Evolutionary conservation across 2,113 vertebrate genomes (phyloP), one percentile per base, ranked within the genome.

Genomic region (Pseudolaguvia tuberculata): DNA sequence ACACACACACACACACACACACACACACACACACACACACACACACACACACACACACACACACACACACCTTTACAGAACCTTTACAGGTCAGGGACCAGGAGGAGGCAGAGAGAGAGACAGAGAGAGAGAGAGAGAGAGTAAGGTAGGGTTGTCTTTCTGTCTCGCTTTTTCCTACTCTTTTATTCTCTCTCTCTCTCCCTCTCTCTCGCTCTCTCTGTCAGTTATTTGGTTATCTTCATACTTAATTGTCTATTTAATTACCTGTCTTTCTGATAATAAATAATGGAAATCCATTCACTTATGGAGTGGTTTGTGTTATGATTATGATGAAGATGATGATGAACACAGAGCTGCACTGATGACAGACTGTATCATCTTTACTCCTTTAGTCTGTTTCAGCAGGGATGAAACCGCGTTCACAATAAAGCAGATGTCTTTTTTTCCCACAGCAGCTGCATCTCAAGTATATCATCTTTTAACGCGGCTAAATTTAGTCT

Each of bases 381-480:
- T 63, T 50, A 15, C 72, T 74, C 35, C 51, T 65, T 35, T 21
- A 62, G 31, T 45, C 72, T 63, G 50, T 45, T 35, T 45, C 20
- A 66, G 61, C 61, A 27, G 61, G 39, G 35, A 66, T 75, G 39
- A 56, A 66, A 35, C 11, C 47, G 51, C 66, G 51, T 12, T 55
- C 17, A 59, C 7, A 50, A 27, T 27, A 45, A n/a, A 59, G 45
- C 39, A 13, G 20, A 50, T 15, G 45, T 17, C 70, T 61, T 48
- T 50, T 61, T 61, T 59, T 50, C 58, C 58, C 25, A 31, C 45
- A 23, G 31, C 70, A 72, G 70, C 70, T 72, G 70, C 56, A 48
- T 72, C 21, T 23, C 61, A 66, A 27, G 61, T 53, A 55, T 42
- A 25, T 35, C 62, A 42, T 61, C 59, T 23, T 48, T 65, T 74